Conservation (phyloP, 2,113 vertebrate species). For the Gasterosteus nipponicus region DNA sequence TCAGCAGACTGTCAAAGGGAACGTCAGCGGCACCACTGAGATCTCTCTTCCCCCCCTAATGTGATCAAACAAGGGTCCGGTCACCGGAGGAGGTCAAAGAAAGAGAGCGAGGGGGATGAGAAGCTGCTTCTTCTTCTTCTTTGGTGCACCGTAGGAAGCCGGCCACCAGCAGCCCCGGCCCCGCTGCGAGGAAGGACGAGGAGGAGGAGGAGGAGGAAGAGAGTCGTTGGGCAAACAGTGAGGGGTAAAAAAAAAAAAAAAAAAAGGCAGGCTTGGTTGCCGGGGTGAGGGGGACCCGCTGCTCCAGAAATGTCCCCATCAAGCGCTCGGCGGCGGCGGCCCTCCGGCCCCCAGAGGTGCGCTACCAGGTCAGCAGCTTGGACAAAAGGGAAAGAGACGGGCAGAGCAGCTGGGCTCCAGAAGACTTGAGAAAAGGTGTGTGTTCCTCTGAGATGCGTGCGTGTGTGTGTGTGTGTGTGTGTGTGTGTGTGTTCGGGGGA, state of each 20-base stretch:
- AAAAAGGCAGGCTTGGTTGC: constrained; percentile 84
- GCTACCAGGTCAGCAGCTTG: constrained; percentile 66
- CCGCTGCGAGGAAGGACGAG: constrained; percentile 31
- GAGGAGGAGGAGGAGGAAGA: constrained; percentile 58
- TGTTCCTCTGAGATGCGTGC: not conserved
- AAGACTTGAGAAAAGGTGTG: constrained; percentile 29
- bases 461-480: constrained; percentile 7
- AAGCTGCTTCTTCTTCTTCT: constrained; percentile 1
- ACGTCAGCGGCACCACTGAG: constrained; percentile 69
- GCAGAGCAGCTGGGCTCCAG: constrained; percentile 72
- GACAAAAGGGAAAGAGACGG: constrained; percentile 69
- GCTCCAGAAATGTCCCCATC: constrained; percentile 89
- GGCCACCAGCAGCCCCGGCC: constrained; percentile 77
- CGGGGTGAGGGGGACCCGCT: constrained; percentile 85
- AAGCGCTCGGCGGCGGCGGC: constrained; percentile 80
- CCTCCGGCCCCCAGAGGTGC: constrained; percentile 81
- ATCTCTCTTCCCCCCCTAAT: constrained; percentile 67
- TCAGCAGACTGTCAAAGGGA: constrained; percentile 70
- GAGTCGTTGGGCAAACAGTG: constrained; percentile 86
- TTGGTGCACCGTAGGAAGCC: constrained; percentile 70
- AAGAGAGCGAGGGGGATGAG: constrained; percentile 63
- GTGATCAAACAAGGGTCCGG: constrained; percentile 76
- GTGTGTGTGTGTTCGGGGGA: not conserved
- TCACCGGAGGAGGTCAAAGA: constrained; percentile 59
- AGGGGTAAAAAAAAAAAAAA: constrained; percentile 85